Evolutionary conservation across 2,888 invertebrate genomes (phyloP).

Genomic region (Lasioglossum figueresi): DNA sequence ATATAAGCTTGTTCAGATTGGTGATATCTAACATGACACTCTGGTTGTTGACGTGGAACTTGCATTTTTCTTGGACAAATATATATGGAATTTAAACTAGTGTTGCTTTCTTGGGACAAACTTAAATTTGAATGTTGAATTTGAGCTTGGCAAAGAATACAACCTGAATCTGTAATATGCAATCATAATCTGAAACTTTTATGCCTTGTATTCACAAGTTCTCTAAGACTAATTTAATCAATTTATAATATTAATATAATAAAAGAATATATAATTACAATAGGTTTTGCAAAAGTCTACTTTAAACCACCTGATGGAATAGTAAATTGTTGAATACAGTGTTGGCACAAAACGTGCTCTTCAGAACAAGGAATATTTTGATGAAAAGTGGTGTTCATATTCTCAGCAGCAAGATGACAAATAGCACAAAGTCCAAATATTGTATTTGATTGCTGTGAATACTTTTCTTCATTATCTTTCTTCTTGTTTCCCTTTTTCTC

Average conservation of each 20-base stretch:
- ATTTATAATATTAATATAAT: conserved; percentile 17
- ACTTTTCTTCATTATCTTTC: conserved; percentile 46
- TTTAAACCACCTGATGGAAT: conserved; percentile 74
- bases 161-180: conserved; percentile 40
- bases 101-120: conserved; percentile 66
- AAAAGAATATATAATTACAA: conserved; percentile 4
- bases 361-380: conserved; percentile 71
- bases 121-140: conserved; percentile 39
- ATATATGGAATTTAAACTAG: conserved; percentile 50
- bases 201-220: not conserved
- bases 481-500: conserved; percentile 65
- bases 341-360: conserved; percentile 76
- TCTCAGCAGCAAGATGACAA: conserved; percentile 72
- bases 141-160: conserved; percentile 48
- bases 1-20: conserved; percentile 51
- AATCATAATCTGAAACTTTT: conserved; percentile 8
- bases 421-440: conserved; percentile 67
- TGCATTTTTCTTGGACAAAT: conserved; percentile 45
- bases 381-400: conserved; percentile 57
- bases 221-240: conserved; percentile 5
- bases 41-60: conserved; percentile 33
- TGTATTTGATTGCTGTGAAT: conserved; percentile 23
- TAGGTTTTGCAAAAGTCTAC: conserved; percentile 9
- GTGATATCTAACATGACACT: conserved; percentile 33
- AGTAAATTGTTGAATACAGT: conserved; percentile 74